These are phyloP conservation scores for Anableps anableps DNA, from an alignment of 2,797 vertebrate genomes.

Conservation along the genomic window DNA sequence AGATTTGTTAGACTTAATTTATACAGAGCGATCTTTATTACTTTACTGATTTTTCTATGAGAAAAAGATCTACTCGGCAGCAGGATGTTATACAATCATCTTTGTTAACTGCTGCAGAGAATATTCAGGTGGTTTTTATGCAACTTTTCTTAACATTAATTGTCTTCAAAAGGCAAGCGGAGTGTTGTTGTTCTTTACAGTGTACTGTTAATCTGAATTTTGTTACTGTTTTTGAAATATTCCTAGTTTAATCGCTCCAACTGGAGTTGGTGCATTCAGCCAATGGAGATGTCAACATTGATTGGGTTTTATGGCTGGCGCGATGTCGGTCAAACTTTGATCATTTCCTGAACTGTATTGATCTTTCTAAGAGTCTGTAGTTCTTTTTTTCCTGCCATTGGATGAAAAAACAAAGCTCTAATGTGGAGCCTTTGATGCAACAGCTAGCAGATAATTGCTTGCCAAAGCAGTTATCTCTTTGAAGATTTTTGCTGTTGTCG, in stretches of 20 bases:
- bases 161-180: constrained; percentile 37
- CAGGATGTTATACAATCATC: constrained; percentile 54
- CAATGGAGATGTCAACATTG: constrained; percentile 69
- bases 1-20: constrained; percentile 42
- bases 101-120: constrained; percentile 67
- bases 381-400: constrained; percentile 45
- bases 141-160: constrained; percentile 72
- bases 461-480: constrained; percentile 66
- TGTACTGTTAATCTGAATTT: constrained; percentile 33
- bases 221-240: constrained; percentile 36
- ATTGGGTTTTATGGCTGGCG: constrained; percentile 69
- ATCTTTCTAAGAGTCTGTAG: constrained; percentile 56
- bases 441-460: constrained; percentile 46
- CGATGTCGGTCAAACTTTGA: constrained; percentile 73
- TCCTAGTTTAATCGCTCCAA: constrained; percentile 30
- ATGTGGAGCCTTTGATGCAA: constrained; percentile 51
- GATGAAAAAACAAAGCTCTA: constrained; percentile 35
- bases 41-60: constrained; percentile 50
- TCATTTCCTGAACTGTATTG: constrained; percentile 75
- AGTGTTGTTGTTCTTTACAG: constrained; percentile 38
- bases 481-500: constrained; percentile 69
- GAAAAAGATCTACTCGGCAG: constrained; percentile 39
- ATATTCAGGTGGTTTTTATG: constrained; percentile 81
- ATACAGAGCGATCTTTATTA: constrained; percentile 54
- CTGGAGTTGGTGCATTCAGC: constrained; percentile 58